Conservation (phyloP, 2,113 vertebrate species). For the Cyrtonyx montezumae region DNA sequence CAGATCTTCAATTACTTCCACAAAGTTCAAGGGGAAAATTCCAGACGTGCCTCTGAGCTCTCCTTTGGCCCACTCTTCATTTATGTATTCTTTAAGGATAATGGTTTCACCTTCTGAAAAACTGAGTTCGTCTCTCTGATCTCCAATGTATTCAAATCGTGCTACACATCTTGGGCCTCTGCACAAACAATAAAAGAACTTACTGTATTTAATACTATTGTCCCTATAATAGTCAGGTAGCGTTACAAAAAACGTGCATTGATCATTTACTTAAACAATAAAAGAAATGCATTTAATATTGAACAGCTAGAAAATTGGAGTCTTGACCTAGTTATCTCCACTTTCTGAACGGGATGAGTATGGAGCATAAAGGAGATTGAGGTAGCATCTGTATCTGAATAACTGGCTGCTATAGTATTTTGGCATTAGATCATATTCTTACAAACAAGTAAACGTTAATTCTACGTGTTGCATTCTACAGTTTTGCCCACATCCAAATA, state of each 20-base stretch:
- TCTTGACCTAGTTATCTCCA: background rate
- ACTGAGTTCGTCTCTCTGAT: constrained; percentile 88
- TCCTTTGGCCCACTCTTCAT: constrained; percentile 92
- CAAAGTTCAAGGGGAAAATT: constrained; percentile 93
- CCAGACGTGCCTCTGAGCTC: constrained; percentile 79
- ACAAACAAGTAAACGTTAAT: background rate
- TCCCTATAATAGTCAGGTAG: background rate
- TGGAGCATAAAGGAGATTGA: background rate
- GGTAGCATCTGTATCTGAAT: background rate
- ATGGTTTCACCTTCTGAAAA: constrained; percentile 93
- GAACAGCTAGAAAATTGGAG: background rate
- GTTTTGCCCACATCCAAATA: background rate
- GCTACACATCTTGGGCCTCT: constrained; percentile 90
- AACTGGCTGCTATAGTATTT: background rate
- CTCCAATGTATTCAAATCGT: constrained; percentile 91
- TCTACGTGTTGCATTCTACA: background rate
- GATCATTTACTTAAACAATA: background rate
- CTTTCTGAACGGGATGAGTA: background rate
- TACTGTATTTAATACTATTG: background rate
- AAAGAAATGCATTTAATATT: background rate
- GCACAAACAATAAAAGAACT: constrained; percentile 44
- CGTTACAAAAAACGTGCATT: background rate
- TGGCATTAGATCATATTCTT: background rate
- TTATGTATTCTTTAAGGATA: constrained; percentile 85
- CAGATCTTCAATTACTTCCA: constrained; percentile 89